These are phyloP conservation scores for Gobio gobio DNA, from an alignment of 2,113 vertebrate genomes.

Conservation along the genomic window DNA sequence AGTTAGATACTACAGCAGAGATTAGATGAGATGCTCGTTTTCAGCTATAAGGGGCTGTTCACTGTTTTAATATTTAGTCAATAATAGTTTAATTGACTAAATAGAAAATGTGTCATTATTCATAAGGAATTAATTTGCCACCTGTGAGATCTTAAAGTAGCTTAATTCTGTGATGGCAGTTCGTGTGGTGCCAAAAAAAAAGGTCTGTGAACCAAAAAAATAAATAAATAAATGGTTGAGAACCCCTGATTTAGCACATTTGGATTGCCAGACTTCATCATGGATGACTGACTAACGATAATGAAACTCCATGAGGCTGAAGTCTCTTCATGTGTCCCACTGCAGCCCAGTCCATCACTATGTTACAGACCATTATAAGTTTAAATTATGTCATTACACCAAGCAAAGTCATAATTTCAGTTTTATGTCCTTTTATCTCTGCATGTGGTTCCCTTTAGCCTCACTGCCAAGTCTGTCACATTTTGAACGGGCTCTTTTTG, in stretches of 20 bases:
- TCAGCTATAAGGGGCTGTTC: not conserved
- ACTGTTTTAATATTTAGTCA: not conserved
- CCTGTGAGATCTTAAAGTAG: not conserved
- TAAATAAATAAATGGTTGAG: too few species aligned
- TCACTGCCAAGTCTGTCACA: constrained; percentile 24
- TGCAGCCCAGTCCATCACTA: constrained; percentile 1
- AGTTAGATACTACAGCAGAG: not conserved
- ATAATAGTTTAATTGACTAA: not conserved
- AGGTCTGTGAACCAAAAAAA: not conserved
- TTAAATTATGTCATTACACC: constrained; percentile 27
- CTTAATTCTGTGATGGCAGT: not conserved
- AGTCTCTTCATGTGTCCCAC: not conserved
- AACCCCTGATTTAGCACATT: not conserved
- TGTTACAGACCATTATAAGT: constrained; percentile 29
- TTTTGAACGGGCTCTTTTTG: not conserved
- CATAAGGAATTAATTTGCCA: not conserved
- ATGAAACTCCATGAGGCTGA: not conserved
- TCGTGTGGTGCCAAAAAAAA: not conserved
- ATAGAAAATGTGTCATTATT: not conserved
- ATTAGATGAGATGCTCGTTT: not conserved
- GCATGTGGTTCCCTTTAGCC: constrained; percentile 15
- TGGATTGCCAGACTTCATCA: constrained; percentile 16
- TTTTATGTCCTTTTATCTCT: constrained; percentile 35
- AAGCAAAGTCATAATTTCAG: constrained; percentile 28
- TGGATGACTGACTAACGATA: constrained; percentile 13